Evolutionary conservation across 64 coral and sea anemone species (phyloP), one percentile per base, ranked within the genome.

Genomic region (Dendrophyllia cribrosa): DNA sequence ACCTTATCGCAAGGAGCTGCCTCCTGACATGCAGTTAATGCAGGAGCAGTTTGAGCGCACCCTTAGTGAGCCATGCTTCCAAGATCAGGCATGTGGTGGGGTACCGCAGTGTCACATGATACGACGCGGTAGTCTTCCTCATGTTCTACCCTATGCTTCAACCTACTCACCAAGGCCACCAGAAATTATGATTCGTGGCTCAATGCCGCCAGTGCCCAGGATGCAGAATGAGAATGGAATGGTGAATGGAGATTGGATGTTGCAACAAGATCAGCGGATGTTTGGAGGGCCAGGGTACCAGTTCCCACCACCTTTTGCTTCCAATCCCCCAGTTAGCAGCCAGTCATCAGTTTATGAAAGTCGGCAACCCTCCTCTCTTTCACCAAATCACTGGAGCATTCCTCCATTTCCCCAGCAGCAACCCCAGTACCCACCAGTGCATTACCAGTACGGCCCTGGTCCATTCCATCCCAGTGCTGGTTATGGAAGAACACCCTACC

Each of bases 51-150:
- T 93, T 60, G 72, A 76, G 53, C 61, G 92, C 12, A 86, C 88
- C 50, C 76, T 90, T 24, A 94, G 86, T 51, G 65, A 91, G 81
- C 88, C 88, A 7, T 77, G 88, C 53, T 81, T 95, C 15, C 87
- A 91, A 19, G 60, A 75, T 20, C 58, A 69, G 9, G 65, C 79
- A 58, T 86, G 88, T 60, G 75, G 79, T 34, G 60, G 74, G 11
- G 77, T 73, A 0, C 88, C 88, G 43, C 67, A 64, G 3, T 34
- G 76, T 12, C 66, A 21, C 49, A 56, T 87, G 13, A 13, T 79
- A 20, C 91, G 83, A 21, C 78, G 88, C 9, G 70, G 83, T 0
- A 97, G 92, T n/a, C 51, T 94, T 22, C 85, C 95, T 9, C 95
- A 93, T 15, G 74, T 81, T 0, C 73, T 64, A n/a, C n/a, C 89